A percentile compares a stretch with the other conserved stretches of the same genome.
Evolutionary conservation across 2,797 vertebrate species (phyloP).

Genomic region (Spinibarbus caldwelli): DNA sequence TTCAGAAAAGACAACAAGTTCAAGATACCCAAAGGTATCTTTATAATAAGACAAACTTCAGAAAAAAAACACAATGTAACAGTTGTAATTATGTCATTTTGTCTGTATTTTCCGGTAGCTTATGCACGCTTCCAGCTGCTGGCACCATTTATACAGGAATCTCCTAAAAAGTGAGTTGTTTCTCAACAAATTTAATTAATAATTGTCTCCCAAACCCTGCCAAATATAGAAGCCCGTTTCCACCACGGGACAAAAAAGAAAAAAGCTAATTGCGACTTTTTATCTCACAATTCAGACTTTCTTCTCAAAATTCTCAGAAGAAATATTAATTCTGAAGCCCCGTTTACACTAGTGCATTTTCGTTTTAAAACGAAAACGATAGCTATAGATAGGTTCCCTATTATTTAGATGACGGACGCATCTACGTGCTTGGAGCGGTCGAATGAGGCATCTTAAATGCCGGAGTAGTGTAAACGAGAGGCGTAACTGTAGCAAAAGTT

Average conservation of each 20-base stretch:
- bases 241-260: not conserved
- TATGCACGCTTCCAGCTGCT: conserved; percentile 92
- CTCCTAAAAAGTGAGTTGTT: conserved; percentile 88
- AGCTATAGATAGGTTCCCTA: too few species aligned
- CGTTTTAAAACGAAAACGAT: too few species aligned
- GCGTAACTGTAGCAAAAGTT: too few species aligned
- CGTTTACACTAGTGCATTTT: too few species aligned
- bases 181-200: not conserved
- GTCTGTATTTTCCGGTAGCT: conserved; percentile 72
- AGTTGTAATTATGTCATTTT: not conserved
- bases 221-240: not conserved
- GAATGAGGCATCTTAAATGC: too few species aligned
- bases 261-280: not conserved
- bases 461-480: too few species aligned
- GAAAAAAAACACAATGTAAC: too few species aligned
- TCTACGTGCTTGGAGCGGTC: too few species aligned
- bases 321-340: not conserved
- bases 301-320: not conserved
- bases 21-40: conserved; percentile 93
- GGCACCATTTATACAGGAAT: conserved; percentile 89
- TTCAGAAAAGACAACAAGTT: conserved; percentile 97
- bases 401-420: too few species aligned
- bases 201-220: not conserved
- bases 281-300: not conserved
- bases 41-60: not conserved